phyloP scores from a whole-genome alignment of 2,113 vertebrate genomes.

The Panthera uncia region DNA sequence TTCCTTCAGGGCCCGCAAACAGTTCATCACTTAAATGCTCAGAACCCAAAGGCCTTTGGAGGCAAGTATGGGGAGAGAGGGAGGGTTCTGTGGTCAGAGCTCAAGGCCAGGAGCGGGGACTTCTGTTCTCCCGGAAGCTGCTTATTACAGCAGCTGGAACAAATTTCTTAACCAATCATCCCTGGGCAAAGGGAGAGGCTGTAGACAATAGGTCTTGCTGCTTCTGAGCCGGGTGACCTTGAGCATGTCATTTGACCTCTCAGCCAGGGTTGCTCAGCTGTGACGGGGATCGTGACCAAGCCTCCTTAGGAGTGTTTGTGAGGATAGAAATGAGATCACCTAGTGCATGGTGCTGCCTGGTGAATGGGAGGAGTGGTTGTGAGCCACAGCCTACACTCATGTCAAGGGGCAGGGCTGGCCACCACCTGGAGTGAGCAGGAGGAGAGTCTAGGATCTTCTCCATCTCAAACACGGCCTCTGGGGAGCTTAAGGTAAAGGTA shows the following conservation, averaged over 20 bases:
- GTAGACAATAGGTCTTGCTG: background rate
- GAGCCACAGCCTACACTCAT: background rate
- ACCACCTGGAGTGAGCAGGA: background rate
- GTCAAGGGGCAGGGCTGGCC: background rate
- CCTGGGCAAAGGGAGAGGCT: background rate
- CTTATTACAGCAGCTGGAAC: background rate
- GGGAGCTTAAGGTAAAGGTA: background rate
- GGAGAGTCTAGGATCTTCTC: background rate
- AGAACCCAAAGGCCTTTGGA: background rate
- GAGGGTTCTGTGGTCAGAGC: background rate
- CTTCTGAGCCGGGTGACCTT: background rate
- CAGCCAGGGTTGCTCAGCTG: background rate
- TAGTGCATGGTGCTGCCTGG: background rate
- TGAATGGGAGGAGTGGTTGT: background rate
- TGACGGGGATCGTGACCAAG: background rate
- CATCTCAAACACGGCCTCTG: background rate
- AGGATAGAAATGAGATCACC: background rate
- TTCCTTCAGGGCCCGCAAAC: background rate
- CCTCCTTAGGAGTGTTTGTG: background rate
- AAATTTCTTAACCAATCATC: conserved; percentile 15
- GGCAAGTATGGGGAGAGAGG: background rate
- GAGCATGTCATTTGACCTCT: background rate
- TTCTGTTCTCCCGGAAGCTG: background rate
- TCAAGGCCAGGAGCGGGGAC: background rate
- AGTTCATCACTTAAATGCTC: background rate